phyloP scores from a whole-genome alignment of 2,113 vertebrate species.

The Chionodraco myersi region DNA sequence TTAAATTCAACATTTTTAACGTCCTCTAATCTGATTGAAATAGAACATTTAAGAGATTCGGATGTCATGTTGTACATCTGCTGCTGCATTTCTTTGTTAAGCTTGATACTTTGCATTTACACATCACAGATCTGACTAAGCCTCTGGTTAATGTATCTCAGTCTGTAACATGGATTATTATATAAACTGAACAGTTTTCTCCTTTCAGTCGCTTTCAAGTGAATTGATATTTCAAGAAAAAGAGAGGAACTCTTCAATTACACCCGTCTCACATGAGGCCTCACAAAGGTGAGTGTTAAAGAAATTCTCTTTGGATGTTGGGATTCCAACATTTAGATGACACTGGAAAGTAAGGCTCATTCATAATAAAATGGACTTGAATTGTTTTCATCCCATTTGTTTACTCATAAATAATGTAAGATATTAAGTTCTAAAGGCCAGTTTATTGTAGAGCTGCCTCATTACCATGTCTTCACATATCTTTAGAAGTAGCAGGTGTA shows the following conservation, averaged over 20 bases:
- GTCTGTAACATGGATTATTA: slow-evolving; percentile 6
- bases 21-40: neutral
- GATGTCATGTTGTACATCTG: neutral
- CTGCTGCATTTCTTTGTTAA: neutral
- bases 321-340: slow-evolving; percentile 27
- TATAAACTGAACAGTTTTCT: slow-evolving; percentile 43
- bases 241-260: slow-evolving; percentile 37
- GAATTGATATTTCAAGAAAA: slow-evolving; percentile 41
- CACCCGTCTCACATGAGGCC: slow-evolving; percentile 52
- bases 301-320: slow-evolving; percentile 24
- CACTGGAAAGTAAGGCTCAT: slow-evolving; percentile 30
- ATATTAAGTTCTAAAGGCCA: neutral
- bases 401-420: neutral
- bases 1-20: neutral
- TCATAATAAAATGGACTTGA: slow-evolving; percentile 24
- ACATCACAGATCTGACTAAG: neutral
- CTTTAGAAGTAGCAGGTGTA: slow-evolving; percentile 8
- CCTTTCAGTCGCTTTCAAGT: slow-evolving; percentile 51
- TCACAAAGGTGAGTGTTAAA: slow-evolving; percentile 74
- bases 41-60: too few relatives aligned
- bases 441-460: slow-evolving; percentile 15
- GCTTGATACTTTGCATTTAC: neutral
- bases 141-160: neutral
- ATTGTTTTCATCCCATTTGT: neutral
- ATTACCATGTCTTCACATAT: neutral